Base-by-base conservation (phyloP, 2,113 vertebrate species). In the Gymnorhina tibicen region DNA sequence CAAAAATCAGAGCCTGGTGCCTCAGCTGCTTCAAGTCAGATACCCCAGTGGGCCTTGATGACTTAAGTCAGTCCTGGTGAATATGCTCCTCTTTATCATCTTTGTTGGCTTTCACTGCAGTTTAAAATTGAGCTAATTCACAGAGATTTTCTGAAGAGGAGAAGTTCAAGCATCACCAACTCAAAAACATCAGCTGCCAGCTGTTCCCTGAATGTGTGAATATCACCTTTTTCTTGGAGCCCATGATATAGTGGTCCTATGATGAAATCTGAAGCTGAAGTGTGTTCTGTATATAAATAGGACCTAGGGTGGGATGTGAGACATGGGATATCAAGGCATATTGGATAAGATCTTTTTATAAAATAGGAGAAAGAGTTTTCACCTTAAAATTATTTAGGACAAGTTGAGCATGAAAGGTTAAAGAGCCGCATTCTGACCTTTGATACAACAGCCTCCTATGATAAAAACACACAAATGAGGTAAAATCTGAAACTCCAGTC, bases 171-270 rank as follows among this genome's bases (percentile, higher is more conserved):
- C 59, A 70, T 42, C 39, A 66, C 42, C 23, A 78, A 3, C 39
- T 86, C 90, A 86, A 50, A 89, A 94, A 41, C 77, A 92, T 47
- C 66, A 87, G 46, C 66, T 93, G 58, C 92, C 85, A 92, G 88
- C 63, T 94, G 74, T 83, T 96, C 35, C 9, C 76, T 80, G 37
- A 75, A 47, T 32, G 47, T 87, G 66, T 88, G 92, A 96, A 76
- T 62, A 49, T 37, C 39, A 44, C 39, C 32, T 78, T 84, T 89
- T 92, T 85, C 44, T 92, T 91, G 83, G 47, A 89, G 42, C 64
- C 26, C 28, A 7, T 72, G 22, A 58, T 22, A 53, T 8, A 77
- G 74, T 33, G 30, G 28, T 91, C 49, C 23, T 73, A 4, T 49
- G 55, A 87, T 21, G 90, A 94, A 78, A 91, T 56, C 49, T 91